These are phyloP conservation scores for Lagorchestes hirsutus DNA, from an alignment of 2,797 vertebrate species.

Conservation along the genomic window DNA sequence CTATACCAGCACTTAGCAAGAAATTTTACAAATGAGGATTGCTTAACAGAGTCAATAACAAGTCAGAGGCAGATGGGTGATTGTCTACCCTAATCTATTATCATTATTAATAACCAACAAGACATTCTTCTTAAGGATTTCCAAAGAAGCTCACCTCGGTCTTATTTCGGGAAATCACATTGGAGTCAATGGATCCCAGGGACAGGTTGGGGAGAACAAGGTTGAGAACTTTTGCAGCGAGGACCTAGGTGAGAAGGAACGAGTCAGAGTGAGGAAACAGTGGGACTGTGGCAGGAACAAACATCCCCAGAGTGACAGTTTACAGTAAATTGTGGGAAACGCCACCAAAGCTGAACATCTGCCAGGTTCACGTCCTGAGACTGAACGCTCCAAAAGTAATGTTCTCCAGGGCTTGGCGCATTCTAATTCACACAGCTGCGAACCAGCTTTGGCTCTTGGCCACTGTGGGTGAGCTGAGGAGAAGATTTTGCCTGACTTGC, in stretches of 20 bases:
- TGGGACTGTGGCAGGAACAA: neutral
- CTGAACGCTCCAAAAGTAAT: neutral
- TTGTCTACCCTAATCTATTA: neutral
- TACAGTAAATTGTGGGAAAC: neutral
- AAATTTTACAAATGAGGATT: neutral
- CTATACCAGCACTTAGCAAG: neutral
- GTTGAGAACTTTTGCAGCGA: conserved; percentile 93
- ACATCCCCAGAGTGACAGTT: neutral
- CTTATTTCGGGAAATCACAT: conserved; percentile 92
- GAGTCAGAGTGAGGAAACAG: conserved; percentile 7
- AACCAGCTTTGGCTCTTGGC: conserved; percentile 10
- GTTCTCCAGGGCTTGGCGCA: neutral
- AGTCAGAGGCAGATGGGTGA: neutral
- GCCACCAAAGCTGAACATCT: neutral
- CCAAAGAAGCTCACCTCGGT: conserved; percentile 89
- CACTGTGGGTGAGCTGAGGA: neutral
- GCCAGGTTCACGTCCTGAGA: neutral
- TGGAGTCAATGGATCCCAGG: conserved; percentile 93
- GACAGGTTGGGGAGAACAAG: conserved; percentile 92
- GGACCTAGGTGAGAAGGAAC: conserved; percentile 88
- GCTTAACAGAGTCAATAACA: neutral
- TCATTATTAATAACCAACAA: neutral
- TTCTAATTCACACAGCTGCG: neutral
- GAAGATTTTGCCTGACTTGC: neutral
- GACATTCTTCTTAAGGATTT: too few species aligned